Evolutionary conservation across 2,888 invertebrate species (phyloP), one percentile per base, ranked within the genome.

Genomic region (Corythucha ciliata): DNA sequence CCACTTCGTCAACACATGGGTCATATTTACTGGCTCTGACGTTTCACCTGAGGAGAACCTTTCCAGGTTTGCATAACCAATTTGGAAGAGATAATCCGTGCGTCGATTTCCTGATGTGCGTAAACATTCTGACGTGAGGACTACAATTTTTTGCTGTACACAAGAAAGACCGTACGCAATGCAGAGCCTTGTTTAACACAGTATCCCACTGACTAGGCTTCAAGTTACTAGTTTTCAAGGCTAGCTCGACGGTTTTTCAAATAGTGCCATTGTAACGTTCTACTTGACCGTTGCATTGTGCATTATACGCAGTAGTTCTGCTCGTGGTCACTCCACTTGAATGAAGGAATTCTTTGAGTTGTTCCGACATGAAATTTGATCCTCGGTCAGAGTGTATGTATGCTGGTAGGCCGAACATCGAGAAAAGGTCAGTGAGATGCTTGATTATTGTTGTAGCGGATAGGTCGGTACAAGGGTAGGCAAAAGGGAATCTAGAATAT

Each of bases 261-360:
- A n/a, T n/a, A n/a, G n/a, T n/a, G n/a, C n/a, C n/a, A n/a, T n/a
- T n/a, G n/a, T n/a, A n/a, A n/a, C n/a, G n/a, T n/a, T n/a, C n/a
- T n/a, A n/a, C n/a, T n/a, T n/a, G n/a, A n/a, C n/a, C n/a, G n/a
- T 58, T 58, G 2, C 55, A 45, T 48, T 37, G 33, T 48, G 57
- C 48, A 53, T 59, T 59, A 41, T 60, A 59, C 14, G 58, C 45
- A 16, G 56, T 57, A n/a, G 56, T 51, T 34, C 47, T 27, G 46
- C 60, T 58, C 2, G 58, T 56, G 7, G 57, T 56, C 5, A 59
- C 41, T n/a, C 55, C 54, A 44, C 51, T 47, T 8, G 51, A 41
- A 20, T 45, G 34, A 4, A 58, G 37, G 36, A 58, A 58, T 24
- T 33, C 18, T 36, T 53, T 57, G 5, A 59, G 26, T 40, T 58